Base-by-base conservation (phyloP, 1,140 invertebrate species). In the Akabosia matsudoensis region DNA sequence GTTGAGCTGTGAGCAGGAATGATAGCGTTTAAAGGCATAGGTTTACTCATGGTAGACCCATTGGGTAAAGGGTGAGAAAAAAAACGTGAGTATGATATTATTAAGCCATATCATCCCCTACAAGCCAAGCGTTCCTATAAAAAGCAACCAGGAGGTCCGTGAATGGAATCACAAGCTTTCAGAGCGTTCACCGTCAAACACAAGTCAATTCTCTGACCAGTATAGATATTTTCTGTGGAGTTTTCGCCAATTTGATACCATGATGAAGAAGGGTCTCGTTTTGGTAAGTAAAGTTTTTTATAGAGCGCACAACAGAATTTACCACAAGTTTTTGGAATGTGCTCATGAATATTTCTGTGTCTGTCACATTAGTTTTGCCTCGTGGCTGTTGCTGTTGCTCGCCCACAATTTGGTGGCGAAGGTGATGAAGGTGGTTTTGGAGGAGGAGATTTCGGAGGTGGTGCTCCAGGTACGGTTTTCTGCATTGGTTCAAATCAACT, bases 361-460 rank as follows among this genome's bases (percentile, higher is more conserved):
- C 28, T 67, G 1, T 67, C 31, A 4, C n/a, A 16, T 1, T 30
- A 78, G 79, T 71, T 78, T 45, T 80, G 79, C 28, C 16, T 80
- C 1, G 75, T 77, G 1, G 75, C 56, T 0, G 75, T 70, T 18
- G 75, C 34, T 24, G 37, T 70, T 26, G 77, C 77, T 22, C 30
- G 73, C 1, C 79, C 79, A n/a, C 79, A 80, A 33, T 78, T 72
- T 34, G 76, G 67, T 24, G 79, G 75, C 1, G 79, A 70, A 1
- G 79, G 37, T 30, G 79, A 73, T 67, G 78, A 75, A 51, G 73
- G 45, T 61, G 78, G 75, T 30, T 31, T 54, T 24, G 76, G 76
- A 0, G 75, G 75, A 18, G 61, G 61, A 10, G 33, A 16, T 22
- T 3, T 4, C 22, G 33, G 33, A 26, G 70, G 70, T 45, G 51